phyloP scores from a whole-genome alignment of 2,888 invertebrate species.

The Euclidia mi region DNA sequence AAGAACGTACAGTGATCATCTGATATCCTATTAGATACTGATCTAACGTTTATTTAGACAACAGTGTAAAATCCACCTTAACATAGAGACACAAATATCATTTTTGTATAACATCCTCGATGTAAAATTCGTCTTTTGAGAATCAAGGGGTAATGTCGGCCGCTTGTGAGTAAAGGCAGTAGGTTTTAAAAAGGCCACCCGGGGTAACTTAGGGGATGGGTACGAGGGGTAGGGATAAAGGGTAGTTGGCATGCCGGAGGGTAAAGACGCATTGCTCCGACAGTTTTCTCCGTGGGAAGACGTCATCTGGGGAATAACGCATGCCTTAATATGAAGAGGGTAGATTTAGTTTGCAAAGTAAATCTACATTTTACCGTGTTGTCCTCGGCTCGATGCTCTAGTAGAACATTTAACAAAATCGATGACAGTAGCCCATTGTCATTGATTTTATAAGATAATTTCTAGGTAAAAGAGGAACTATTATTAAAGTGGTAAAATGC shows the following conservation, averaged over 20 bases:
- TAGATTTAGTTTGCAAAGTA: too few relatives aligned
- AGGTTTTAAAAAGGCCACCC: slow-evolving; percentile 80
- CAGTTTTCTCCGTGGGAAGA: slow-evolving; percentile 56
- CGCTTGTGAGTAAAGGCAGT: slow-evolving; percentile 69
- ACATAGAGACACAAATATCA: slow-evolving; percentile 38
- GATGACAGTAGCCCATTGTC: too few relatives aligned
- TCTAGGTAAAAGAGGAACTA: too few relatives aligned
- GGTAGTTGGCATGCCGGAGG: slow-evolving; percentile 63
- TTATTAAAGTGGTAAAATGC: too few relatives aligned
- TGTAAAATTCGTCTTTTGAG: slow-evolving; percentile 76
- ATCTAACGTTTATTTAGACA: slow-evolving; percentile 69
- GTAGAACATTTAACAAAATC: too few relatives aligned
- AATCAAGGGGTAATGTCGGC: slow-evolving; percentile 66
- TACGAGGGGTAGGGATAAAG: slow-evolving; percentile 61
- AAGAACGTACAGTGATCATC: slow-evolving; percentile 78
- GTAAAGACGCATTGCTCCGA: slow-evolving; percentile 74
- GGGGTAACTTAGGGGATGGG: slow-evolving; percentile 55
- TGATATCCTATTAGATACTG: slow-evolving; percentile 77
- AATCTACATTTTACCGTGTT: too few relatives aligned
- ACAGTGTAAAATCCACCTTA: slow-evolving; percentile 55
- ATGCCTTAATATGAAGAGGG: too few relatives aligned
- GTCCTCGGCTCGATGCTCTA: too few relatives aligned
- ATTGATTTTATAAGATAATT: too few relatives aligned
- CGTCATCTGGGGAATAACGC: slow-evolving; percentile 32
- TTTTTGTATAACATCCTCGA: slow-evolving; percentile 43